Evolutionary conservation across 2,113 vertebrate genomes (phyloP).

Genomic region (human (Homo sapiens)): DNA sequence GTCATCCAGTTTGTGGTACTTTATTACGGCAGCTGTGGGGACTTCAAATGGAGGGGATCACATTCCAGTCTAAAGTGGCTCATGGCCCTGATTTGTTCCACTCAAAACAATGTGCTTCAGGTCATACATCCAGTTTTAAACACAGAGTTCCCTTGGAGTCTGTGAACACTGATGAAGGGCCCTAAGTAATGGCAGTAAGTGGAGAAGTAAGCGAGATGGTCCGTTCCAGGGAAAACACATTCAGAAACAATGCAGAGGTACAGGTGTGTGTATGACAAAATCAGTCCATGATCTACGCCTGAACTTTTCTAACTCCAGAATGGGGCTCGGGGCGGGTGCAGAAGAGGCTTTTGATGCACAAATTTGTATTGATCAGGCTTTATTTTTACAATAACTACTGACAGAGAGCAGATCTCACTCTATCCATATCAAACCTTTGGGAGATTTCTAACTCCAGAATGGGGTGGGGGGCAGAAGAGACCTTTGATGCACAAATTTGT

Average conservation of each 20-base stretch:
- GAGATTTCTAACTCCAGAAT: background rate
- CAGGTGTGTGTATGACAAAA: background rate
- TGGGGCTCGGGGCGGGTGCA: fast-evolving
- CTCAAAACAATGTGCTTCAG: background rate
- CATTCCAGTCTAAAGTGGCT: background rate
- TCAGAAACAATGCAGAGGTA: background rate
- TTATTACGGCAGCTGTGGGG: background rate
- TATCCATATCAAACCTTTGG: background rate
- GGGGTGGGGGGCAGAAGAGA: background rate
- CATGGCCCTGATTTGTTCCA: background rate
- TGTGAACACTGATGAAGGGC: background rate
- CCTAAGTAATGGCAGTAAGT: background rate
- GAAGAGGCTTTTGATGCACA: background rate
- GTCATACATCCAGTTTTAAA: background rate
- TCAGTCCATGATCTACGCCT: no score
- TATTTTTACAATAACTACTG: background rate
- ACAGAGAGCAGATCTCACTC: background rate
- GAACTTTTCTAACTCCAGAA: background rate
- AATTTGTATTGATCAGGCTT: fast-evolving
- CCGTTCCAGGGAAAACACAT: fast-evolving
- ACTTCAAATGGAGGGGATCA: background rate
- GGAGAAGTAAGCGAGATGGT: background rate
- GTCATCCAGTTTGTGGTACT: fast-evolving
- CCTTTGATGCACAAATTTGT: background rate
- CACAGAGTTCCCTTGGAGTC: background rate